A percentile compares a stretch with the other conserved stretches of the same genome.
Evolutionary conservation across 2,113 vertebrate species (phyloP).

Genomic region (Xiphophorus couchianus): DNA sequence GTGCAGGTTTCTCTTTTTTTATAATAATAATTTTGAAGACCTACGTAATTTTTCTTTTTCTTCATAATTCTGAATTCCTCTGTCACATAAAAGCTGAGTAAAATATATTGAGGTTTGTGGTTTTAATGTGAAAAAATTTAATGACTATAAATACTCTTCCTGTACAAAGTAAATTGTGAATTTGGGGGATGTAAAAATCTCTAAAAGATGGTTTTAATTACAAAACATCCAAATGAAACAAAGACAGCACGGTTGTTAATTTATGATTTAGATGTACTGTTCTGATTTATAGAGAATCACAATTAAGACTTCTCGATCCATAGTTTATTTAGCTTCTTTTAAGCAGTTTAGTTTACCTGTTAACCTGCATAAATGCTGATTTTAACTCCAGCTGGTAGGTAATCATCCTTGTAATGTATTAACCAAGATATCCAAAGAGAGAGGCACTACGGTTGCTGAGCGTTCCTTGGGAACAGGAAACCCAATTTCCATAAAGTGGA

Average conservation of each 20-base stretch:
- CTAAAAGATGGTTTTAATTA: neutral
- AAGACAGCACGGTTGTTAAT: neutral
- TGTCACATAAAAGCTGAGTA: neutral
- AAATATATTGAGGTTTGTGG: neutral
- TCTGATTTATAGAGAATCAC: neutral
- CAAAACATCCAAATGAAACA: neutral
- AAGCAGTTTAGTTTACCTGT: neutral
- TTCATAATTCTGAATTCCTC: neutral
- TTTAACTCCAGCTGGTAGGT: neutral
- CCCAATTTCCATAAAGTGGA: conserved; percentile 37
- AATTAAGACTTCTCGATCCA: neutral
- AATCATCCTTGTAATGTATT: conserved; percentile 12
- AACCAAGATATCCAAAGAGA: conserved; percentile 40
- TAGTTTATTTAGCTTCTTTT: neutral
- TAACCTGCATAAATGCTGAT: conserved; percentile 3
- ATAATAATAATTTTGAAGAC: neutral
- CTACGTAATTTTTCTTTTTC: neutral
- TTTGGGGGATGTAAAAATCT: neutral
- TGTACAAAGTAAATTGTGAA: neutral
- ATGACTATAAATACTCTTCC: neutral
- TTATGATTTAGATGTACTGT: neutral
- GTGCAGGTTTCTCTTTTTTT: too few relatives aligned
- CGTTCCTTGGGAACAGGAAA: conserved; percentile 57
- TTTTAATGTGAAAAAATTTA: neutral
- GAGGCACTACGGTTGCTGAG: conserved; percentile 79